Evolutionary conservation across 2,113 vertebrate species (phyloP).

Genomic region (Heterochromis multidens): DNA sequence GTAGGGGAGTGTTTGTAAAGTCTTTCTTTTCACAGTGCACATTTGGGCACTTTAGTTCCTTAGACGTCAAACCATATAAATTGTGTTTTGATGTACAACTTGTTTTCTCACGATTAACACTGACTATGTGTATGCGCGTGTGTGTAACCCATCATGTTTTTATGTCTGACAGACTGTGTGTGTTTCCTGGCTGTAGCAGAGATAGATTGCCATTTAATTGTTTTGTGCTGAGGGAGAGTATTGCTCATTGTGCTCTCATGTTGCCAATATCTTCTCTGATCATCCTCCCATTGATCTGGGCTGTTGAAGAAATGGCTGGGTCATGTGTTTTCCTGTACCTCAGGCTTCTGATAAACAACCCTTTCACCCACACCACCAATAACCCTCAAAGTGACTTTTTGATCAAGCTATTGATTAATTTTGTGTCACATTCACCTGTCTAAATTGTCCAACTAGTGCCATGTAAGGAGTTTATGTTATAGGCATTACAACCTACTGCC

Average conservation of each 20-base stretch:
- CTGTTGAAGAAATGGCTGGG: slow-evolving; percentile 36
- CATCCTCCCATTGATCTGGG: slow-evolving; percentile 59
- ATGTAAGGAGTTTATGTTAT: neutral
- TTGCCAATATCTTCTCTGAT: slow-evolving; percentile 69
- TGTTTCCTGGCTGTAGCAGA: slow-evolving; percentile 14
- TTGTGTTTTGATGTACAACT: neutral
- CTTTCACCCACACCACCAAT: slow-evolving; percentile 34
- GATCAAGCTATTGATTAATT: slow-evolving; percentile 60
- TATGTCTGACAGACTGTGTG: neutral
- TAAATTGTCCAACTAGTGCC: neutral
- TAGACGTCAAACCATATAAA: neutral
- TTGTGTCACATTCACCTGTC: slow-evolving; percentile 21
- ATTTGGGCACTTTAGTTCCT: neutral
- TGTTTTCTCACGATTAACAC: neutral
- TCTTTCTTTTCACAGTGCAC: neutral
- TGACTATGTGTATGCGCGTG: neutral
- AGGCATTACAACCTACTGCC: neutral
- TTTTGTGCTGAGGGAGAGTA: slow-evolving; percentile 53
- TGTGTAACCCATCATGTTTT: neutral
- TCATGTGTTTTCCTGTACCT: slow-evolving; percentile 42
- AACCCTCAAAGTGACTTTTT: slow-evolving; percentile 60
- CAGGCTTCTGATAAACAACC: slow-evolving; percentile 46
- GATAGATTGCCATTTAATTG: slow-evolving; percentile 67
- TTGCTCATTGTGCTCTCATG: slow-evolving; percentile 53
- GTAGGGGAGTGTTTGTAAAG: neutral